Evolutionary conservation across 2,888 invertebrate species (phyloP), one percentile per base, ranked within the genome.

Genomic region (Drosophila vallismaia): DNA sequence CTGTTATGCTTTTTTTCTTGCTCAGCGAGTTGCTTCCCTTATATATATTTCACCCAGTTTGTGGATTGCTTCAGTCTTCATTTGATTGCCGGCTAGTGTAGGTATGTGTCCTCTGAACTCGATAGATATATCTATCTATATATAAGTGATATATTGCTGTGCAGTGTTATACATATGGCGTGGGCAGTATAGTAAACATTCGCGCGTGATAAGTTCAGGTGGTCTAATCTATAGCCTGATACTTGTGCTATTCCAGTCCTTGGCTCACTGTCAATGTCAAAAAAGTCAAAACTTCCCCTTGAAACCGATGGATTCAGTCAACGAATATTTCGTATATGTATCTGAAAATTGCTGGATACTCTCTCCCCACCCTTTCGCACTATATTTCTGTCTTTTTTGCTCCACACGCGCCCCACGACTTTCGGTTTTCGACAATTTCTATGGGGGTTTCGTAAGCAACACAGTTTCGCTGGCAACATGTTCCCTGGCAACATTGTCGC

Each of bases 251-350:
- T 53, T 63, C 71, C 60, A 72, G 38, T 63, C 53, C 53, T 50
- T 49, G 64, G 31, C 44, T 54, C 53, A 50, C 59, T 75, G 86
- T 88, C 84, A 85, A 85, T 88, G 84, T 85, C 84, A 85, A 86
- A 86, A 72, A 76, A 81, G 84, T 84, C 88, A 78, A 75, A 56
- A 28, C 12, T 31, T 24, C 33, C 38, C 52, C 49, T 38, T 63
- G 54, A 55, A 49, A 52, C 53, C 10, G 55, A 57, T 56, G 57
- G 67, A 51, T 63, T 68, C 63, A 36, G 57, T 62, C 67, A 53
- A 24, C 62, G 46, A 31, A 69, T 73, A 67, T 76, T 69, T 52
- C 48, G 33, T 60, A 75, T 52, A 54, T 75, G 66, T 76, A 66
- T 75, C 56, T 73, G 55, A 29, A 59, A 62, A 62, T 62, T 60